A percentile compares a stretch with the other conserved stretches of the same genome.
Conservation (phyloP, 2,113 vertebrate species). For the Oreochromis niloticus region DNA sequence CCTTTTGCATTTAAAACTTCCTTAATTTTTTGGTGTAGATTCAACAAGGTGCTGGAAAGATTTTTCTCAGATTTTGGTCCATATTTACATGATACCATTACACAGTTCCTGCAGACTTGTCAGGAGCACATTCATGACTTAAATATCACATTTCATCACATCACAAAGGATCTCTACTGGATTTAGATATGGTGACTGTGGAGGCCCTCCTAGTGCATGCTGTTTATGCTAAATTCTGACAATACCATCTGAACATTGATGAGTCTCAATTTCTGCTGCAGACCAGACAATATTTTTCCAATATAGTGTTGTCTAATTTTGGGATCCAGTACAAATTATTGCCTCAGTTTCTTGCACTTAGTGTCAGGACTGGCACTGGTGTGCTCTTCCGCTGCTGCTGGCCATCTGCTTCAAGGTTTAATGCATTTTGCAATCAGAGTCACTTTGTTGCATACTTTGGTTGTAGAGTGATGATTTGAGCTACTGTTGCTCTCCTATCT, state of each 20-base stretch:
- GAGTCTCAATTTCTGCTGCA: too few relatives aligned
- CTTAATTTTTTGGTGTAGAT: neutral
- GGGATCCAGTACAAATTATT: neutral
- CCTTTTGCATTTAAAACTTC: neutral
- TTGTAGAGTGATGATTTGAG: neutral
- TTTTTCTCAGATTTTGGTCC: neutral
- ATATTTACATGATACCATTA: neutral
- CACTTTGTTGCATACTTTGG: neutral
- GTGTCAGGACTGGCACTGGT: neutral
- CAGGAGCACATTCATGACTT: neutral
- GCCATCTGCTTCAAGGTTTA: neutral
- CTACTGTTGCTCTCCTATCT: neutral
- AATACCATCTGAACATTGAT: neutral
- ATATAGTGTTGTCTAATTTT: neutral
- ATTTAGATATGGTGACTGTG: neutral
- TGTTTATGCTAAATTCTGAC: neutral
- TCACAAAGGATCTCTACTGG: neutral
- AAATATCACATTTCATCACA: neutral
- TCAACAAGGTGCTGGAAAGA: neutral
- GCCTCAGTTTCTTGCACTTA: neutral
- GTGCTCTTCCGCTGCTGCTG: neutral
- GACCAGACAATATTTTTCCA: neutral
- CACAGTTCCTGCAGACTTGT: neutral
- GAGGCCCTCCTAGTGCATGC: neutral
- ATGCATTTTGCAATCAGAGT: neutral